Base-by-base conservation (phyloP, 2,888 invertebrate genomes). In the Drosophila nigricruria region DNA sequence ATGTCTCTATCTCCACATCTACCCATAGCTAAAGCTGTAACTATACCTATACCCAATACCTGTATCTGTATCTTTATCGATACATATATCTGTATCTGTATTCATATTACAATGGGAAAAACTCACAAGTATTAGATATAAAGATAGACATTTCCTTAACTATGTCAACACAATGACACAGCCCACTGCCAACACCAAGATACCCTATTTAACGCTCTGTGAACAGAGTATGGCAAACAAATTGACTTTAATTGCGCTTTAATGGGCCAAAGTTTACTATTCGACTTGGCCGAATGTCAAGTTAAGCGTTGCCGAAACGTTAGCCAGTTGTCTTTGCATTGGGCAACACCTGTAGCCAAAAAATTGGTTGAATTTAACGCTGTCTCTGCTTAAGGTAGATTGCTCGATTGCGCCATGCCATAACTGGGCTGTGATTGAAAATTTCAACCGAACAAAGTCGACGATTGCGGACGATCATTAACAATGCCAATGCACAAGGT, bases 271-370 rank as follows among this genome's bases (percentile, higher is more conserved):
- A 70, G 68, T 66, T 73, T 72, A 74, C 68, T 36, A 49, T 63
- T 64, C 68, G 64, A 67, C 70, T 83, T 78, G 75, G 66, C 76
- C 75, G 82, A 86, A 88, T 86, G 86, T 87, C 86, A 86, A 88
- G 83, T 78, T 83, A 82, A 68, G 73, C 71, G 65, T 61, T 65
- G 62, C 65, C 65, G 73, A 49, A 73, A 68, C 73, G 87, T 78
- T 80, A 76, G 66, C 49, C 47, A 49, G 43, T 40, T 60, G 57
- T 57, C 34, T 56, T 30, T 30, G 40, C 2, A 71, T 84, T 84
- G 82, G 50, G 78, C 73, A 87, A 84, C 68, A 77, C 56, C 70
- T 87, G 72, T 60, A 58, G 49, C 60, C 68, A 61, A 70, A 87
- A 87, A 87, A 84, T 84, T 80, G 82, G 77, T 74, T 57, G 45